A percentile compares a stretch with the other conserved stretches of the same genome.
phyloP scores from a whole-genome alignment of 2,113 vertebrate species.

The Sterna hirundo region DNA sequence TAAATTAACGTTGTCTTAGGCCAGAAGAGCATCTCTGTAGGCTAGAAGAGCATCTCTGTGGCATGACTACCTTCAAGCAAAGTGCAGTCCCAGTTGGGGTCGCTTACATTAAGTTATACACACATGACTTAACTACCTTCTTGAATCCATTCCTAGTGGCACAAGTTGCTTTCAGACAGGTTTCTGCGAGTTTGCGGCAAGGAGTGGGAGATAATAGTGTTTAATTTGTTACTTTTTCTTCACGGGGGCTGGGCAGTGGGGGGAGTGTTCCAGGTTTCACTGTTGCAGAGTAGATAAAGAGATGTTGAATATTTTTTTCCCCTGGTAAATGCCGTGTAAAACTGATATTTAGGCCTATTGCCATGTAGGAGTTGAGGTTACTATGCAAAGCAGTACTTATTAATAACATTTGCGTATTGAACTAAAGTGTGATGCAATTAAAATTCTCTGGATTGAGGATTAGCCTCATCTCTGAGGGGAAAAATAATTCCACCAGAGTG shows the following conservation, averaged over 20 bases:
- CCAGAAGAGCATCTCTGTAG: background rate
- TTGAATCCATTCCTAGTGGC: background rate
- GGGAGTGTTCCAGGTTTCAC: background rate
- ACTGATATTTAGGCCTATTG: background rate
- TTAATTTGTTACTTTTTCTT: background rate
- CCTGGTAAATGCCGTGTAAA: background rate
- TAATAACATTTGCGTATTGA: background rate
- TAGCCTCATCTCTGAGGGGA: background rate
- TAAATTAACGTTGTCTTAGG: background rate
- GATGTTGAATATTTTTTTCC: background rate
- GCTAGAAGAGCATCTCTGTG: background rate
- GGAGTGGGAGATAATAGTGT: background rate
- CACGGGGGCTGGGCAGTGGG: background rate
- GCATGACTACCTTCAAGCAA: background rate
- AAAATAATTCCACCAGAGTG: background rate
- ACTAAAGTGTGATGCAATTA: background rate
- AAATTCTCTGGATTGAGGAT: background rate
- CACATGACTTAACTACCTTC: background rate
- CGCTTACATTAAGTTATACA: background rate
- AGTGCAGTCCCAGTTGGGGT: fast-evolving
- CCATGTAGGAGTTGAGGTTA: background rate
- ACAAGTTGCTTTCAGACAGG: background rate
- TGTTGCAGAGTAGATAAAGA: background rate
- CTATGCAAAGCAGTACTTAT: background rate
- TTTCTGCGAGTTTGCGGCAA: background rate